Evolutionary conservation across 2,113 vertebrate genomes (phyloP).

Genomic region (Hoplias malabaricus): DNA sequence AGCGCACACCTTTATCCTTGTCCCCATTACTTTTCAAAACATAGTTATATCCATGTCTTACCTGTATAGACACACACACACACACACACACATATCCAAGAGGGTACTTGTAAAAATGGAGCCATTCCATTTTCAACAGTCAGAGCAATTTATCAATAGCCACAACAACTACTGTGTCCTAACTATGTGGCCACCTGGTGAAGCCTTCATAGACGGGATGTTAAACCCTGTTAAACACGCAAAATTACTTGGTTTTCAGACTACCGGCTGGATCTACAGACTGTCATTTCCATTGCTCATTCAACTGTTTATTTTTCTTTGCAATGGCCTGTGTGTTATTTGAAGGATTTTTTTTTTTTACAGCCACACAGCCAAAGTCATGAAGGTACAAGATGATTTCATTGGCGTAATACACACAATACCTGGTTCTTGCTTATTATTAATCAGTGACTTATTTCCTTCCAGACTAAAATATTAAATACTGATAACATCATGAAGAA

Average conservation of each 20-base stretch:
- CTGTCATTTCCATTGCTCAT: background rate
- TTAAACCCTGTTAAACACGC: too few relatives aligned
- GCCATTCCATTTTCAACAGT: background rate
- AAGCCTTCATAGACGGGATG: background rate
- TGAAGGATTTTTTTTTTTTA: background rate
- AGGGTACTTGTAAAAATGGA: background rate
- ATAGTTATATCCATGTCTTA: too few relatives aligned
- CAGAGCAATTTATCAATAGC: background rate
- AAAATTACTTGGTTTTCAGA: background rate
- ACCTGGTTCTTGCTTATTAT: background rate
- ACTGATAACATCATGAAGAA: too few relatives aligned
- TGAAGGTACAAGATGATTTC: background rate
- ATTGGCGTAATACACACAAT: background rate
- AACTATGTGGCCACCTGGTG: background rate
- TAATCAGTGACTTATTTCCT: background rate
- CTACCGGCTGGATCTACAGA: background rate
- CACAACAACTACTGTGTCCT: background rate
- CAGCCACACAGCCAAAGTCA: background rate
- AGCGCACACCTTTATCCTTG: too few relatives aligned
- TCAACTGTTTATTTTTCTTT: background rate
- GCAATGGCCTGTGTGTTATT: background rate
- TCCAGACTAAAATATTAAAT: background rate
- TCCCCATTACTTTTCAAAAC: too few relatives aligned
- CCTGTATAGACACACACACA: too few relatives aligned
- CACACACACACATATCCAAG: too few relatives aligned